phyloP scores from a whole-genome alignment of 2,113 vertebrate species.

The Psittacara wagleri region DNA sequence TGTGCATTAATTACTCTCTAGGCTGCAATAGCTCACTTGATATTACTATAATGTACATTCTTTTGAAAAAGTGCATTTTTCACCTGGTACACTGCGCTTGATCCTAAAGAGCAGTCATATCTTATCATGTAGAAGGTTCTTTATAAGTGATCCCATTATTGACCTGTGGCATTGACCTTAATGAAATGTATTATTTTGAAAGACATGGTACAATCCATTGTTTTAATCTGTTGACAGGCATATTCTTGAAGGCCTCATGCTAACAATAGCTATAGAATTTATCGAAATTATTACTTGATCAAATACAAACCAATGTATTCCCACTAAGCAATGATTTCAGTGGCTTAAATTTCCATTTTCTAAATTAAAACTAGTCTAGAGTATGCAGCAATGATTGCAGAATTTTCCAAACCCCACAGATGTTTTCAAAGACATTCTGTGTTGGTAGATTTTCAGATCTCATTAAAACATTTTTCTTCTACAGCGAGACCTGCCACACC shows the following conservation, averaged over 20 bases:
- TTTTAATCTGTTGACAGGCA: constrained; percentile 58
- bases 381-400: neutral
- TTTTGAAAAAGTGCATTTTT: constrained; percentile 59
- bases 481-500: neutral
- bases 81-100: neutral
- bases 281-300: constrained; percentile 11
- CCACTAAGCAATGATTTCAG: neutral
- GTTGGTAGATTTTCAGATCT: neutral
- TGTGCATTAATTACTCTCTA: constrained; percentile 58
- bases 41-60: constrained; percentile 36
- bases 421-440: neutral
- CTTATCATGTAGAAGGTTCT: constrained; percentile 55
- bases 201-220: constrained; percentile 45
- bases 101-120: constrained; percentile 53
- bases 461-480: neutral
- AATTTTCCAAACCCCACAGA: neutral
- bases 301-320: neutral
- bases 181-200: constrained; percentile 55
- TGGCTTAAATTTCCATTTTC: neutral
- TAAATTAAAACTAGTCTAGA: neutral
- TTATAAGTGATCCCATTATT: constrained; percentile 58
- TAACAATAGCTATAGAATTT: constrained; percentile 36
- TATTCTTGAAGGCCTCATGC: neutral
- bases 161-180: constrained; percentile 66
- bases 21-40: constrained; percentile 44